phyloP scores from a whole-genome alignment of 1,140 invertebrate genomes.

The Elysia chlorotica region DNA sequence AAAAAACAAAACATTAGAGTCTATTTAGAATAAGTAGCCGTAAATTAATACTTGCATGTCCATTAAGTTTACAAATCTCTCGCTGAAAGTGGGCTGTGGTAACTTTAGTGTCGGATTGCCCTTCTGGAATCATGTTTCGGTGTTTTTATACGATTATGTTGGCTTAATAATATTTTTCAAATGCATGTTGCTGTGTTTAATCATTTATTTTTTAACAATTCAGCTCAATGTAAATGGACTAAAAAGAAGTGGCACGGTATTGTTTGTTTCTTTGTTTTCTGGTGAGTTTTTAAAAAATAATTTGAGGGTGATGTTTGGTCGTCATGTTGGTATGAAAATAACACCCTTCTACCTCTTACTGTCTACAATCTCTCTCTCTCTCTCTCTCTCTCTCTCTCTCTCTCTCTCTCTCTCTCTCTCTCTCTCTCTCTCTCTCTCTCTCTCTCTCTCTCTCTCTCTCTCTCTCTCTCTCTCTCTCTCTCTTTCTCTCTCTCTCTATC shows the following conservation, averaged over 20 bases:
- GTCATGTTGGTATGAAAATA: background rate
- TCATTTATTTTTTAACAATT: background rate
- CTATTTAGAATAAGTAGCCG: background rate
- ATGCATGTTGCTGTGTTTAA: background rate
- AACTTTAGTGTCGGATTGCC: too few species aligned
- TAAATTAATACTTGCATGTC: too few species aligned
- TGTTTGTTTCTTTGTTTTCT: too few species aligned
- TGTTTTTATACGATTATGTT: background rate
- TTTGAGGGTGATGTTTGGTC: background rate
- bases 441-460: background rate
- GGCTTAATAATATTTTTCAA: background rate
- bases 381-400: background rate
- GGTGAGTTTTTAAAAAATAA: background rate
- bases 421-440: conserved; percentile 7
- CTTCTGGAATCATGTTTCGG: background rate
- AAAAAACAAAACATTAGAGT: background rate
- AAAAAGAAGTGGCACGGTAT: too few species aligned
- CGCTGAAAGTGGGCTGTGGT: background rate
- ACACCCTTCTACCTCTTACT: background rate
- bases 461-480: background rate
- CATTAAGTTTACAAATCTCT: background rate
- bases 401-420: conserved; percentile 3
- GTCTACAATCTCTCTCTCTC: conserved; percentile 5
- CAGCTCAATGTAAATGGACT: too few species aligned
- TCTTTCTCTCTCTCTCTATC: background rate